Evolutionary conservation across 2,888 invertebrate species (phyloP).

Genomic region (Plagodis dolabraria): DNA sequence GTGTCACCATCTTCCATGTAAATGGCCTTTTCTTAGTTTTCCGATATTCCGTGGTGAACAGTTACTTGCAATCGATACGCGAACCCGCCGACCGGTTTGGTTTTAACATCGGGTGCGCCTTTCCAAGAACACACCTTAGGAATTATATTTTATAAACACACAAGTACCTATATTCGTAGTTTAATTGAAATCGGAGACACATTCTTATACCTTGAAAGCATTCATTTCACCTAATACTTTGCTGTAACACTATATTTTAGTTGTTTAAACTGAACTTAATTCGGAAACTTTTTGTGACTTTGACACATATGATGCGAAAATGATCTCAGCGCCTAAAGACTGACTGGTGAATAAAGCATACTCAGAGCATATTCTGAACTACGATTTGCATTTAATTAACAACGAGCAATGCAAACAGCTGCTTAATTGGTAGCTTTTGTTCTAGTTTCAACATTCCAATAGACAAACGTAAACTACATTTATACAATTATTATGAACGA

Average conservation of each 20-base stretch:
- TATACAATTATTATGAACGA: background rate
- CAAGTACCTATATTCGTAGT: no score
- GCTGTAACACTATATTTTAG: no score
- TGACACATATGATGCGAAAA: no score
- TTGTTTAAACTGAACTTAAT: no score
- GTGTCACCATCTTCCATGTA: no score
- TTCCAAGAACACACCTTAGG: conserved; percentile 23
- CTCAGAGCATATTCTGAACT: conserved; percentile 5
- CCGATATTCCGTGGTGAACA: conserved; percentile 9
- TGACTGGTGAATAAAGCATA: conserved; percentile 1
- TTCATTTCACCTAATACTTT: no score
- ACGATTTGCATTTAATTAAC: conserved; percentile 18
- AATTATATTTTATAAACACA: conserved; percentile 5
- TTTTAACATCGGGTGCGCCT: conserved; percentile 37
- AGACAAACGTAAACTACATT: background rate
- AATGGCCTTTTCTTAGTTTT: no score
- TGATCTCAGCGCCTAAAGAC: no score
- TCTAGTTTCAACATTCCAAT: conserved; percentile 7
- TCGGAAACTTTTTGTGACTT: background rate
- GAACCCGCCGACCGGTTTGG: conserved; percentile 37
- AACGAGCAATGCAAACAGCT: background rate
- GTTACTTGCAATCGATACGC: conserved; percentile 39
- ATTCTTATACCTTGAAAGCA: no score
- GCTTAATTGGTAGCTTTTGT: conserved; percentile 7
- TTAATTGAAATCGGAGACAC: no score